Percentiles rank a stretch among this genome's conserved stretches.
phyloP scores from a whole-genome alignment of 2,888 invertebrate species.

The Meiosimyza decipiens region DNA sequence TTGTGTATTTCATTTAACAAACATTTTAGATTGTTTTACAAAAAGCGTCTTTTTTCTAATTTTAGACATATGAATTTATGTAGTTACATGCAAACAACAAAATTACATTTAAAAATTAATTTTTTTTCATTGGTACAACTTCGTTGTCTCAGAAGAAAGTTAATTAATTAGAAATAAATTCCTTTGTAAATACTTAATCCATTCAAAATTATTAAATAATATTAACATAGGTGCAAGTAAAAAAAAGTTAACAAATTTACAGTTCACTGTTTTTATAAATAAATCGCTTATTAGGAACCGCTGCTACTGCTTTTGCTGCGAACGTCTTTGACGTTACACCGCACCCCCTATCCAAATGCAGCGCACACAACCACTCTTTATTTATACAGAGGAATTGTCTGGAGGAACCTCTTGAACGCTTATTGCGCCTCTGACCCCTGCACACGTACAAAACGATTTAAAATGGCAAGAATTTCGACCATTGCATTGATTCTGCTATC shows the following conservation, averaged over 20 bases:
- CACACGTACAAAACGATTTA: constrained; percentile 48
- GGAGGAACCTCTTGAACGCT: background rate
- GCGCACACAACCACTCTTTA: background rate
- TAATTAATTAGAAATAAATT: too few relatives aligned
- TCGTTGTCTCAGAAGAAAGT: background rate
- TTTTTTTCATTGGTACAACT: background rate
- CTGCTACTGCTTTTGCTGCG: constrained; percentile 20
- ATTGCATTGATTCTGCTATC: constrained; percentile 49
- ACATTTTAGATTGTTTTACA: background rate
- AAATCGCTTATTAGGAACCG: constrained; percentile 42
- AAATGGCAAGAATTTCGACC: constrained; percentile 47
- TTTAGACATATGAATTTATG: background rate
- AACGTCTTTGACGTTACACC: background rate
- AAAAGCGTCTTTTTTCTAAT: background rate
- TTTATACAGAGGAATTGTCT: background rate
- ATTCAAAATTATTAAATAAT: constrained; percentile 11
- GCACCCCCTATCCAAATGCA: background rate
- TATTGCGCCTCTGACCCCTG: constrained; percentile 41
- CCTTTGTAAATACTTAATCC: background rate
- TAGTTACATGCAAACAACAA: constrained; percentile 5
- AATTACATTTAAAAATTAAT: background rate
- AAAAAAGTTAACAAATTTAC: background rate
- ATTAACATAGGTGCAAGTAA: background rate
- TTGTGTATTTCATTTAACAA: constrained; percentile 5
- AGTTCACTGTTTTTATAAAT: constrained; percentile 4